These are phyloP conservation scores for Alloplasta piceator DNA, from an alignment of 2,888 invertebrate species.

Conservation along the genomic window DNA sequence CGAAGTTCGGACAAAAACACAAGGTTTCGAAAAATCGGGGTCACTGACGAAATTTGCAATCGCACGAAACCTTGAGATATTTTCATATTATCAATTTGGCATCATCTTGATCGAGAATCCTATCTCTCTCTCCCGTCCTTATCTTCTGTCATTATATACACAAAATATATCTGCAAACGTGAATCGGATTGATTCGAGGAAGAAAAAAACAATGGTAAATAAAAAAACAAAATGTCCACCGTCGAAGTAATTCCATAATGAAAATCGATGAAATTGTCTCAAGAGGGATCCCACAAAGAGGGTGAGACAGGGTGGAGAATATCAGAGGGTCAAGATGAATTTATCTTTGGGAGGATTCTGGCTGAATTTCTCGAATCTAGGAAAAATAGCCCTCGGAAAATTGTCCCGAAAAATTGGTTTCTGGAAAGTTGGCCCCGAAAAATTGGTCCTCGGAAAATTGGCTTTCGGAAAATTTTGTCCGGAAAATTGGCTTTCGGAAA, in stretches of 20 bases:
- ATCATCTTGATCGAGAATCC: conserved; percentile 26
- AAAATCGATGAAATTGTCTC: conserved; percentile 38
- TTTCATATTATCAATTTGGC: conserved; percentile 17
- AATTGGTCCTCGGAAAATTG: no score
- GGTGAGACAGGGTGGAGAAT: no score
- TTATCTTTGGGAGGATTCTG: not conserved
- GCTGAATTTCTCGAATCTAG: not conserved
- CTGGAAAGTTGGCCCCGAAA: no score
- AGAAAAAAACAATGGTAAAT: conserved; percentile 45
- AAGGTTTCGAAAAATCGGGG: not conserved
- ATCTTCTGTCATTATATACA: conserved; percentile 28
- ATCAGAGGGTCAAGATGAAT: not conserved
- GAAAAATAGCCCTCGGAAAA: no score
- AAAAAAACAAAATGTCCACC: not conserved
- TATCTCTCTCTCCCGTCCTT: conserved; percentile 46
- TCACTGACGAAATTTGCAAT: conserved; percentile 2
- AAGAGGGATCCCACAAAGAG: no score
- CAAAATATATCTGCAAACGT: not conserved
- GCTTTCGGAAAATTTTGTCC: no score
- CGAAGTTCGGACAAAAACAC: not conserved
- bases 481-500: no score
- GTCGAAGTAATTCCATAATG: not conserved
- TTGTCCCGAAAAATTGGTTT: no score
- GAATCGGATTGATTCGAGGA: not conserved
- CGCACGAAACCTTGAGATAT: conserved; percentile 35